These are phyloP conservation scores for Platalea minor DNA, from an alignment of 2,797 vertebrate genomes.

Conservation along the genomic window DNA sequence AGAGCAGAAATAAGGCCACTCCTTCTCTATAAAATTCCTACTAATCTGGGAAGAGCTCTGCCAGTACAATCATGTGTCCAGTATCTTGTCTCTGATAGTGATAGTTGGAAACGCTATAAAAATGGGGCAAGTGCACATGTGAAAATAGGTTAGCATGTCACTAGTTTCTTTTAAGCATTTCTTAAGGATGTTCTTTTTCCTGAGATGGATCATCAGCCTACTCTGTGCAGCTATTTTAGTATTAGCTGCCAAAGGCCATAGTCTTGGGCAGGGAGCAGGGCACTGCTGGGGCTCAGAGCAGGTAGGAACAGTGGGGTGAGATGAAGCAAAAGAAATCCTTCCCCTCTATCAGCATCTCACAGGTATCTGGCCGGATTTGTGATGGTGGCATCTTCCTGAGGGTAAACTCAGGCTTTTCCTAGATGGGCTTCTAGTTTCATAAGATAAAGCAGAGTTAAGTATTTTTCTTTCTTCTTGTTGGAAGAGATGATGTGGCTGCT, in stretches of 20 bases:
- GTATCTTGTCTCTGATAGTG: neutral
- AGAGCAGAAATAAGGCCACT: neutral
- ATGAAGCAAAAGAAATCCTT: neutral
- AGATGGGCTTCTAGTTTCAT: neutral
- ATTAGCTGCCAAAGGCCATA: neutral
- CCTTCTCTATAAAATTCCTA: neutral
- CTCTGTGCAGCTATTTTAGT: neutral
- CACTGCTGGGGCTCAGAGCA: neutral
- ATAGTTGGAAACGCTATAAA: neutral
- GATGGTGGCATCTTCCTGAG: neutral
- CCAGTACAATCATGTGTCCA: neutral
- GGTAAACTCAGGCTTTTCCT: neutral
- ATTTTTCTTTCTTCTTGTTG: neutral
- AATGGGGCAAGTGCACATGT: neutral
- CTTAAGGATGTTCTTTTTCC: neutral
- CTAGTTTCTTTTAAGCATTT: neutral
- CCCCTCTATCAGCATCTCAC: neutral
- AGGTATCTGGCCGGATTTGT: neutral
- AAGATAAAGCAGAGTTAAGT: neutral
- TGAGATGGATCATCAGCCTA: neutral
- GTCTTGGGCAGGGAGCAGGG: neutral
- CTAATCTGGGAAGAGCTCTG: neutral
- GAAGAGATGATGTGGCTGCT: neutral
- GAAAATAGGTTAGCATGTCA: neutral
- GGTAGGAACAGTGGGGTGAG: neutral